phyloP scores from a whole-genome alignment of 1,140 invertebrate species.

The Drosophila mauritiana region DNA sequence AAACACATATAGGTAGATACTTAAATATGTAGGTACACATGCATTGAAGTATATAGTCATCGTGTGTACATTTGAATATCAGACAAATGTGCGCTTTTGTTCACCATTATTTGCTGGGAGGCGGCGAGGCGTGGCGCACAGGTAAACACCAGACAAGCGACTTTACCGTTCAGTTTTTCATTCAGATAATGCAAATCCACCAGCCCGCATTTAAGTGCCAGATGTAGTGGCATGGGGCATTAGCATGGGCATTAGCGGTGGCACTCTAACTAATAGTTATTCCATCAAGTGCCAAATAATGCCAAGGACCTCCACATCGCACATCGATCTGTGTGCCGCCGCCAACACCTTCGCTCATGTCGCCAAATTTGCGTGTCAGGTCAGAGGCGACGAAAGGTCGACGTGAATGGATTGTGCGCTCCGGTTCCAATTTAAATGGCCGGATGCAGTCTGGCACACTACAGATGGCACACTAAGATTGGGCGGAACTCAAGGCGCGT shows the following conservation, averaged over 20 bases:
- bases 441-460: slow-evolving; percentile 28
- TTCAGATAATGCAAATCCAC: slow-evolving; percentile 27
- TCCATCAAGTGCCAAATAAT: slow-evolving; percentile 29
- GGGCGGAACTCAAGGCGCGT: slow-evolving; percentile 6
- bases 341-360: slow-evolving; percentile 33
- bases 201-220: slow-evolving; percentile 15
- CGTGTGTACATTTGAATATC: slow-evolving; percentile 10
- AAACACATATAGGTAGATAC: slow-evolving; percentile 3
- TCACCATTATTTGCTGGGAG: slow-evolving; percentile 31
- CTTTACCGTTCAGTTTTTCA: slow-evolving; percentile 14
- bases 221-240: neutral
- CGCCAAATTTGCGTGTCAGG: slow-evolving; percentile 59
- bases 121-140: slow-evolving; percentile 20
- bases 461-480: slow-evolving; percentile 47
- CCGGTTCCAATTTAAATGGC: slow-evolving; percentile 36
- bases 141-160: slow-evolving; percentile 12
- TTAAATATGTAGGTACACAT: neutral
- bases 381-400: slow-evolving; percentile 59
- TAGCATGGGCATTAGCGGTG: neutral
- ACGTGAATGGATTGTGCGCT: slow-evolving; percentile 19
- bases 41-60: slow-evolving; percentile 13
- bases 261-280: slow-evolving; percentile 32
- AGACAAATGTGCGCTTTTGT: slow-evolving; percentile 38
- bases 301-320: slow-evolving; percentile 19
- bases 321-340: slow-evolving; percentile 29